Evolutionary conservation across 1,140 invertebrate genomes (phyloP).

Genomic region (Vanessa atalanta): DNA sequence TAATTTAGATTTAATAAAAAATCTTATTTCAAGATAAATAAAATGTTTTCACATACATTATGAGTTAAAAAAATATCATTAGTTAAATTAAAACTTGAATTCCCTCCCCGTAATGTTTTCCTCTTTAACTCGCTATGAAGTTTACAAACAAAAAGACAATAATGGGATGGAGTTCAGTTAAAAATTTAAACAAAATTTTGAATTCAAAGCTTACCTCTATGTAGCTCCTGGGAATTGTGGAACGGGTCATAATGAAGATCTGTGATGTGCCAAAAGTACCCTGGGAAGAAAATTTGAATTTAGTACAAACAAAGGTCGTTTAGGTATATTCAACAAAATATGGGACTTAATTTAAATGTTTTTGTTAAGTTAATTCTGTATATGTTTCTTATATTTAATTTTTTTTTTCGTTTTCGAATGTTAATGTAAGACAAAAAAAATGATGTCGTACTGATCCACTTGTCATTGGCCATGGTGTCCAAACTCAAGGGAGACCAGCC

Average conservation of each 20-base stretch:
- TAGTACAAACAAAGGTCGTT: constrained; percentile 36
- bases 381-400: too few species aligned
- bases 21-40: too few species aligned
- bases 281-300: constrained; percentile 82
- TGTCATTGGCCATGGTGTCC: too few species aligned
- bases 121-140: constrained; percentile 1
- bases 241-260: constrained; percentile 92
- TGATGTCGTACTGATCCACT: too few species aligned
- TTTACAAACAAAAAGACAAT: constrained; percentile 30
- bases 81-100: constrained; percentile 13
- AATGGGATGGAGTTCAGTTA: constrained; percentile 31
- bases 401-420: too few species aligned
- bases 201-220: constrained; percentile 65
- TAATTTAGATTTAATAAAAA: too few species aligned
- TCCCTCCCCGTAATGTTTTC: not conserved
- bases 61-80: not conserved
- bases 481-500: too few species aligned
- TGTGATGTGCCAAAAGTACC: constrained; percentile 96
- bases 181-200: constrained; percentile 55
- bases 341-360: not conserved
- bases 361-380: not conserved
- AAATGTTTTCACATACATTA: too few species aligned
- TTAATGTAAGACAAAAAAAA: too few species aligned
- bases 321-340: not conserved
- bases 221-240: constrained; percentile 75